These are phyloP conservation scores for Colinus virginianus DNA, from an alignment of 2,113 vertebrate species.

Conservation along the genomic window DNA sequence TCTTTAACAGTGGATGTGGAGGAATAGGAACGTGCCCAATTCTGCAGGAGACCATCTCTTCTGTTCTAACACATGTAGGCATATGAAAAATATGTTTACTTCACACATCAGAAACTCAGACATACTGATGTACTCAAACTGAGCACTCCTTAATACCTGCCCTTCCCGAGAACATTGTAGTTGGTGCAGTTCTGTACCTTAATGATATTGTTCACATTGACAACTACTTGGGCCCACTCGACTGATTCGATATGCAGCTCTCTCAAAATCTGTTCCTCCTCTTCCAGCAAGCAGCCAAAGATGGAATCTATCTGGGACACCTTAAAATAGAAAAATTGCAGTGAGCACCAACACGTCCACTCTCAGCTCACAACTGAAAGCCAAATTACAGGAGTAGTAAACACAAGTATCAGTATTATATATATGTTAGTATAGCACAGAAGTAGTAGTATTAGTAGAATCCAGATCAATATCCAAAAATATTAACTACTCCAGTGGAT, in stretches of 20 bases:
- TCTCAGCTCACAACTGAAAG: background rate
- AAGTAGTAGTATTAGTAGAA: background rate
- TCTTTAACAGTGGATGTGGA: background rate
- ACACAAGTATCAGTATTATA: no score
- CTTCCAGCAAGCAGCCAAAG: slow-evolving; percentile 92
- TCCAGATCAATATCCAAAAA: background rate
- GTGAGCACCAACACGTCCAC: background rate
- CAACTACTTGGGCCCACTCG: slow-evolving; percentile 89
- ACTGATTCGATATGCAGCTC: slow-evolving; percentile 80
- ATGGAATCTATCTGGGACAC: slow-evolving; percentile 92
- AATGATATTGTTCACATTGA: slow-evolving; percentile 88
- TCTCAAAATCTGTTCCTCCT: slow-evolving; percentile 89
- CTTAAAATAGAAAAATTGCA: slow-evolving; percentile 67
- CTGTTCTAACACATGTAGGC: background rate
- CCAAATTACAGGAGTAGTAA: background rate
- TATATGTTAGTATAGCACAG: background rate
- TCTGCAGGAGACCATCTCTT: background rate
- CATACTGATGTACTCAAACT: background rate
- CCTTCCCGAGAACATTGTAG: background rate
- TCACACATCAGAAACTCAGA: background rate
- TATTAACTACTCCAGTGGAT: background rate
- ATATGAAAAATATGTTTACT: background rate
- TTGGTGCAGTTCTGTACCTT: slow-evolving; percentile 81
- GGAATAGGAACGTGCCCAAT: background rate
- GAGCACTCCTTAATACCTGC: background rate